Conservation (phyloP, 2,888 invertebrate species). For the Oasisia sp. region DNA sequence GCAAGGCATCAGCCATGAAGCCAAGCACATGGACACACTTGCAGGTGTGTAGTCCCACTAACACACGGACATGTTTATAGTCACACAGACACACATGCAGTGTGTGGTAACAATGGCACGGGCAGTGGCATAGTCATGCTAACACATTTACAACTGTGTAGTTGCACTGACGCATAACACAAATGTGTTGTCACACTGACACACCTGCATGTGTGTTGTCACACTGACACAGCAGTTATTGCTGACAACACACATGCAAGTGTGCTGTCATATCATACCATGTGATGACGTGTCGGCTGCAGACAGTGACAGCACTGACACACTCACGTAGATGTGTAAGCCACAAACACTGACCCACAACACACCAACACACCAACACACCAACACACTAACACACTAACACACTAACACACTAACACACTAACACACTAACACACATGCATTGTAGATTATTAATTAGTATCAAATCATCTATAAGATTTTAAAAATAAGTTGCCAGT, state of each 20-base stretch:
- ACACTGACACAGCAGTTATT: no score
- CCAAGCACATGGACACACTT: conserved; percentile 23
- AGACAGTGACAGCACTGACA: conserved; percentile 21
- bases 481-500: not conserved
- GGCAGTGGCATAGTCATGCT: no score
- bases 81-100: no score
- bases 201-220: not conserved
- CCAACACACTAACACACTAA: no score
- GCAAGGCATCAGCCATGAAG: conserved; percentile 1
- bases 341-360: not conserved
- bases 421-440: not conserved
- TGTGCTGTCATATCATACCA: not conserved
- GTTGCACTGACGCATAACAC: not conserved
- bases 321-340: not conserved
- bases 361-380: not conserved
- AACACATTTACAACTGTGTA: not conserved
- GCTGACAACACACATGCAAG: no score
- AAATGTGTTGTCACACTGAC: not conserved
- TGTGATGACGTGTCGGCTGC: not conserved
- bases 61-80: not conserved
- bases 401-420: not conserved
- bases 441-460: not conserved
- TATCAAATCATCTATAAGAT: no score
- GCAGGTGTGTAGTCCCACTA: not conserved
- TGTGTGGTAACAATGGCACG: no score